These are phyloP conservation scores for Babylonia areolata DNA, from an alignment of 1,140 invertebrate species.

Conservation along the genomic window DNA sequence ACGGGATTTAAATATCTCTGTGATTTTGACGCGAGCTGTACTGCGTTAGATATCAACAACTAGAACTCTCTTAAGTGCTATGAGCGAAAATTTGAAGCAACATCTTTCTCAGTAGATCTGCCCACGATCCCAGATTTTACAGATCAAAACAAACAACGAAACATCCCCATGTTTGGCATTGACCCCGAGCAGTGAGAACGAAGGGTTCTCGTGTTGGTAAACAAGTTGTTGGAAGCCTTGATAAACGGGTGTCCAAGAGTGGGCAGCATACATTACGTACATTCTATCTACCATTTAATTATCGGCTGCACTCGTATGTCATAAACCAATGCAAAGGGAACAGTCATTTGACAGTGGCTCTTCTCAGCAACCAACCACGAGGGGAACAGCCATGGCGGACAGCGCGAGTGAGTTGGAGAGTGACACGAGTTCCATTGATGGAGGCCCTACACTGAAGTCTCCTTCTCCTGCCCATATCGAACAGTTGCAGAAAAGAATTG, in stretches of 20 bases:
- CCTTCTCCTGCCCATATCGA: conserved; percentile 76
- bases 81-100: background rate
- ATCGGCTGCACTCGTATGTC: background rate
- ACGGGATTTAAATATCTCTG: background rate
- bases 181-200: background rate
- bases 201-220: conserved; percentile 21
- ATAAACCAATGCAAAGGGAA: background rate
- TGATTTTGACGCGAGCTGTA: background rate
- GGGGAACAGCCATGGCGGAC: conserved; percentile 81
- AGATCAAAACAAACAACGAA: too few species aligned
- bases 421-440: conserved; percentile 94
- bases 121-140: too few species aligned
- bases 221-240: background rate
- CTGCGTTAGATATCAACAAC: background rate
- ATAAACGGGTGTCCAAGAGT: background rate
- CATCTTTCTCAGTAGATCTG: too few species aligned
- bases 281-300: background rate
- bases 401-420: conserved; percentile 86
- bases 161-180: conserved; percentile 26
- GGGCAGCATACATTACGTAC: background rate
- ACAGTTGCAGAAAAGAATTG: conserved; percentile 95
- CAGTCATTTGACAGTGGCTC: background rate
- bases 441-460: conserved; percentile 80
- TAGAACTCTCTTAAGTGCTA: background rate
- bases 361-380: background rate